Evolutionary conservation across 92 coral and sea anemone species (phyloP).

Genomic region (Porites divaricata): DNA sequence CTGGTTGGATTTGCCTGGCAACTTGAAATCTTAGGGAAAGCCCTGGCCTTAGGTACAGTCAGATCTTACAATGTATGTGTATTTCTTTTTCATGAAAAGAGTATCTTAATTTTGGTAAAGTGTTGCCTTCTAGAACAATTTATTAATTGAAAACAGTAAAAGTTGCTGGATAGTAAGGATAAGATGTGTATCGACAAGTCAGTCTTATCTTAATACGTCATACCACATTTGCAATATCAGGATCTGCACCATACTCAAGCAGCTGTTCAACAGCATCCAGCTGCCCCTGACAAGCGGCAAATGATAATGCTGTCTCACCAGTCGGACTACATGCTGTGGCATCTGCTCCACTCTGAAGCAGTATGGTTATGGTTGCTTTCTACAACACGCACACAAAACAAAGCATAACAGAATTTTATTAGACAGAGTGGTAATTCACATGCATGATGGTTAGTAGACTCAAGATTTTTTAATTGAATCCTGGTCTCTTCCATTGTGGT

Average conservation of each 20-base stretch:
- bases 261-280: conserved; percentile 91
- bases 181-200: not conserved
- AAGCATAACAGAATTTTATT: not conserved
- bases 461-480: too few relatives aligned
- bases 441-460: not conserved
- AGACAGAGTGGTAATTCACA: not conserved
- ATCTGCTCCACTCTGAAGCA: conserved; percentile 91
- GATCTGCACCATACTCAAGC: conserved; percentile 91
- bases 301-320: conserved; percentile 93
- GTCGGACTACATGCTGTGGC: conserved; percentile 87
- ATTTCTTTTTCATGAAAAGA: too few relatives aligned
- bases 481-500: too few relatives aligned
- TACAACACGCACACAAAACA: not conserved
- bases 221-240: conserved; percentile 86
- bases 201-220: not conserved
- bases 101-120: too few relatives aligned
- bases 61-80: too few relatives aligned
- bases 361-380: conserved; percentile 91
- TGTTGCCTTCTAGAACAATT: too few relatives aligned
- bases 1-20: too few relatives aligned
- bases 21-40: too few relatives aligned
- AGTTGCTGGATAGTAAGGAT: too few relatives aligned
- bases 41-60: too few relatives aligned
- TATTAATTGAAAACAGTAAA: too few relatives aligned
- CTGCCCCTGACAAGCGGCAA: conserved; percentile 98